Evolutionary conservation across 2,113 vertebrate species (phyloP).

Genomic region (Carollia perspicillata): DNA sequence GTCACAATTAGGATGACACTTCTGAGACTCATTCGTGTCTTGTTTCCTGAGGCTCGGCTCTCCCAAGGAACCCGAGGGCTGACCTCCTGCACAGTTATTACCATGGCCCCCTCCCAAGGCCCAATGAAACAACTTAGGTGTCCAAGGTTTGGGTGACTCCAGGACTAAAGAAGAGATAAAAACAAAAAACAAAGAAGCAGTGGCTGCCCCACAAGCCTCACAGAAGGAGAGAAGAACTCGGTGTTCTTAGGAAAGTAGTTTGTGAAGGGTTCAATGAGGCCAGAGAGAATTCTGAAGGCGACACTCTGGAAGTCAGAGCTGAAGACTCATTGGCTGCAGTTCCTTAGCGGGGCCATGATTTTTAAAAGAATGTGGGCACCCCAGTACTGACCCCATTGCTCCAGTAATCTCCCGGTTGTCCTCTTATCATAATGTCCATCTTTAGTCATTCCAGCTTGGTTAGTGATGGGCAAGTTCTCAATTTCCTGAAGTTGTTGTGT

Average conservation of each 20-base stretch:
- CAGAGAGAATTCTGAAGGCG: not conserved
- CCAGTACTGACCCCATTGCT: not conserved
- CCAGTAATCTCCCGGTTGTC: not conserved
- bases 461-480: not conserved
- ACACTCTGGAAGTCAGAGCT: not conserved
- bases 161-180: not conserved
- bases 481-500: not conserved
- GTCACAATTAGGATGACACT: not conserved
- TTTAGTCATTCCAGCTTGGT: not conserved
- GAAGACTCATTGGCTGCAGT: not conserved
- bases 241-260: not conserved
- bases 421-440: not conserved
- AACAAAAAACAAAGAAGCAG: not conserved
- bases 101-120: not conserved
- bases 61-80: accelerated
- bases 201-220: accelerated
- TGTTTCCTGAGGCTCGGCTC: not conserved
- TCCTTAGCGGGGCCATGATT: not conserved
- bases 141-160: too few species aligned
- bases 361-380: not conserved
- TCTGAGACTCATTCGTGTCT: not conserved
- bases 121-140: not conserved
- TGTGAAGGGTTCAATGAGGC: not conserved
- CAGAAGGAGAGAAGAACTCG: not conserved
- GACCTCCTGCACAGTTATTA: not conserved